Evolutionary conservation across 2,888 invertebrate genomes (phyloP).

Genomic region (Ochropacha duplaris): DNA sequence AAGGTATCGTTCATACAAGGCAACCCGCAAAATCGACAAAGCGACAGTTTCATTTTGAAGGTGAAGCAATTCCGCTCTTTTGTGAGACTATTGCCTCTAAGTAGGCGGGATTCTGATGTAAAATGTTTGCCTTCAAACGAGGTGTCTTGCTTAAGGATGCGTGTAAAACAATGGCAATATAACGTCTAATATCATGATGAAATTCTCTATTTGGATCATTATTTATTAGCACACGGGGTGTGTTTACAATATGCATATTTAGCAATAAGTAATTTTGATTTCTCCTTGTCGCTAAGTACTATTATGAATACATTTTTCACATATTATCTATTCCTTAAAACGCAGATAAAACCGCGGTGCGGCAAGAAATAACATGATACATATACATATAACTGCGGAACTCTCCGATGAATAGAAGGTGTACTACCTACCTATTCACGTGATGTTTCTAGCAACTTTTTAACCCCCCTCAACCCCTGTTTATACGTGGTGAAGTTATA

Average conservation of each 20-base stretch:
- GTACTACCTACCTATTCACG: no score
- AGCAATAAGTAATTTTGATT: no score
- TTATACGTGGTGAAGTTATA: no score
- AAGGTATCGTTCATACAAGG: constrained; percentile 65
- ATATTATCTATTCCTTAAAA: no score
- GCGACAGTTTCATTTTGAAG: constrained; percentile 71
- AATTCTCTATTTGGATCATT: neutral
- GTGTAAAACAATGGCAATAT: constrained; percentile 20
- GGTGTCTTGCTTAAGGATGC: constrained; percentile 43
- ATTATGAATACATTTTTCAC: no score
- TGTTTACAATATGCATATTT: neutral
- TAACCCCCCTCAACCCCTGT: no score
- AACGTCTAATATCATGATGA: neutral
- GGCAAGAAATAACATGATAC: no score
- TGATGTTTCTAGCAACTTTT: no score
- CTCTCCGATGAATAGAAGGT: no score
- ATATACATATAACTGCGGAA: no score
- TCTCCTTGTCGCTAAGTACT: no score
- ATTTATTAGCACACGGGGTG: neutral
- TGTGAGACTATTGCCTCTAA: constrained; percentile 69
- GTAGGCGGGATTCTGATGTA: constrained; percentile 63
- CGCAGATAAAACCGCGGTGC: no score
- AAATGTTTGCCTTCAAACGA: constrained; percentile 49
- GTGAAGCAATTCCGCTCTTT: constrained; percentile 72
- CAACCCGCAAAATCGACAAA: constrained; percentile 67